Evolutionary conservation across 1,140 invertebrate species (phyloP).

Genomic region (Diorhabda carinulata): DNA sequence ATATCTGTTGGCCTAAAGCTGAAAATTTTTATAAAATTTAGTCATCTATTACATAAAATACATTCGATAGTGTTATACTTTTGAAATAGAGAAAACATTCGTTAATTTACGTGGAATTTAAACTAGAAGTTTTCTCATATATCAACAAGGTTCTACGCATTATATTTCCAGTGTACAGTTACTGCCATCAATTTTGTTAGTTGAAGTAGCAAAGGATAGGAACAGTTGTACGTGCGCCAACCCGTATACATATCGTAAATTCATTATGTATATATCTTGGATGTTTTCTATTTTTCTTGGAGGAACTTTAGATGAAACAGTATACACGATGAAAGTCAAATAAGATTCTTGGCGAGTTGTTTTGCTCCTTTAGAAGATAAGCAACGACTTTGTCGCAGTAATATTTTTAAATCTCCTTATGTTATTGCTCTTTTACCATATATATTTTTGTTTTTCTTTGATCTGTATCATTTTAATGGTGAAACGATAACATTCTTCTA

Average conservation of each 20-base stretch:
- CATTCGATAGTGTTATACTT: too few relatives aligned
- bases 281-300: background rate
- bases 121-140: too few relatives aligned
- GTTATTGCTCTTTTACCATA: background rate
- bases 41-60: too few relatives aligned
- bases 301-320: background rate
- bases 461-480: background rate
- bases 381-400: background rate
- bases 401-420: slow-evolving; percentile 3
- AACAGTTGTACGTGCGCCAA: background rate
- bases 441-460: background rate
- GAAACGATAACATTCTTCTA: background rate
- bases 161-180: too few relatives aligned
- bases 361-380: background rate
- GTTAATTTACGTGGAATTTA: too few relatives aligned
- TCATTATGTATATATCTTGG: background rate
- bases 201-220: too few relatives aligned
- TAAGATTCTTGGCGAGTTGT: background rate
- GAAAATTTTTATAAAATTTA: too few relatives aligned
- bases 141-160: too few relatives aligned
- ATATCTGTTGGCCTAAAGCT: too few relatives aligned
- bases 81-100: too few relatives aligned
- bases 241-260: background rate
- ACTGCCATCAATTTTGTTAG: too few relatives aligned
- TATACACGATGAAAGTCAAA: background rate